Percentiles rank a stretch among this genome's conserved stretches.
phyloP scores from a whole-genome alignment of 2,797 vertebrate genomes.

The Pangasius djambal region DNA sequence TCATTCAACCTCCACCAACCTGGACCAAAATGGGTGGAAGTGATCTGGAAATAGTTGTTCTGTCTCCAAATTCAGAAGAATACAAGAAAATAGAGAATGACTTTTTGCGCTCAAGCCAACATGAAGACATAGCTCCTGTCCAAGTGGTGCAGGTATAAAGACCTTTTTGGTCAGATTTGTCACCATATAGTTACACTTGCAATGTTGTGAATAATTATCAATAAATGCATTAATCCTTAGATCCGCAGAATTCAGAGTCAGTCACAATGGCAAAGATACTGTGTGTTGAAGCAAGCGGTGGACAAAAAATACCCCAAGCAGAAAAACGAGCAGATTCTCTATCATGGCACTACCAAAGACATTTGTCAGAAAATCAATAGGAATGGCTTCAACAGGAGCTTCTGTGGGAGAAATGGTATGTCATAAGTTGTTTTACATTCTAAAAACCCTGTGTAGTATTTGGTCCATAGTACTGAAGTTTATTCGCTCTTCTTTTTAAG shows the following conservation, averaged over 20 bases:
- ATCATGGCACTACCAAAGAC: slow-evolving; percentile 64
- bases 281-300: slow-evolving; percentile 60
- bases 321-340: slow-evolving; percentile 59
- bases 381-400: slow-evolving; percentile 68
- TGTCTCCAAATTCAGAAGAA: slow-evolving; percentile 52
- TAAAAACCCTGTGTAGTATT: background rate
- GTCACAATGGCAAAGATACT: slow-evolving; percentile 64
- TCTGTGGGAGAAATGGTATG: slow-evolving; percentile 68
- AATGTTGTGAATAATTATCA: background rate
- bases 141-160: slow-evolving; percentile 60
- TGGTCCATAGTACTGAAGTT: background rate
- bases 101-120: slow-evolving; percentile 54
- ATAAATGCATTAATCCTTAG: slow-evolving; percentile 34
- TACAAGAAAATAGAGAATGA: slow-evolving; percentile 55
- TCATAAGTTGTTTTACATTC: background rate
- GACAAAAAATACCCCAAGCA: slow-evolving; percentile 63
- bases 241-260: slow-evolving; percentile 66
- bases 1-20: slow-evolving; percentile 59
- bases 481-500: slow-evolving; percentile 41
- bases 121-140: background rate
- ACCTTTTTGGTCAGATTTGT: background rate
- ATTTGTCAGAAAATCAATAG: slow-evolving; percentile 64
- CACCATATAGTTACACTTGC: background rate
- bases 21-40: slow-evolving; percentile 63
- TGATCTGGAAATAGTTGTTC: slow-evolving; percentile 47